Evolutionary conservation across 2,888 invertebrate species (phyloP).

Genomic region (Phortica okadai): DNA sequence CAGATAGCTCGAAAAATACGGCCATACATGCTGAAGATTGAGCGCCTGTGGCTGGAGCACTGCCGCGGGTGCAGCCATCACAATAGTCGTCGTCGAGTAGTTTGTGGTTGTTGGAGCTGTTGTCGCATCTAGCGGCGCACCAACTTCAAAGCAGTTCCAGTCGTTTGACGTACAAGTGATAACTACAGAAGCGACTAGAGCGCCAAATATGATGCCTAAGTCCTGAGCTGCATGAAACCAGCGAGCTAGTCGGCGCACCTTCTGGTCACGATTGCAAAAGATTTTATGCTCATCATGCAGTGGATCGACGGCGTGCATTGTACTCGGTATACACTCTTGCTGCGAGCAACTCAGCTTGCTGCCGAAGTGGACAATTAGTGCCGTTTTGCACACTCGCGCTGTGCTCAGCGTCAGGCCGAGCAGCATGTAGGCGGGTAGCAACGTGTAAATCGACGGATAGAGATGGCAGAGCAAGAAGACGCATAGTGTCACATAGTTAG

Average conservation of each 20-base stretch:
- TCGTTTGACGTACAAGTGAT: slow-evolving; percentile 75
- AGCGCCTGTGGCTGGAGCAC: slow-evolving; percentile 28
- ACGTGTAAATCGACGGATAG: slow-evolving; percentile 78
- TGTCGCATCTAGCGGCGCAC: slow-evolving; percentile 12
- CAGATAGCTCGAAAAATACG: slow-evolving; percentile 57
- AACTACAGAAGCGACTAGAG: slow-evolving; percentile 77
- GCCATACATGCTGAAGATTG: slow-evolving; percentile 51
- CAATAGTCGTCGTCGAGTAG: not conserved
- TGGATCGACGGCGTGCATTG: slow-evolving; percentile 59
- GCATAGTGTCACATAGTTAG: slow-evolving; percentile 79
- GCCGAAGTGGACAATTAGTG: slow-evolving; percentile 73
- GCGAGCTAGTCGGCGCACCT: slow-evolving; percentile 78
- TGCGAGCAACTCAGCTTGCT: slow-evolving; percentile 74
- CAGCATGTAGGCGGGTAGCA: slow-evolving; percentile 78
- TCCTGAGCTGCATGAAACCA: slow-evolving; percentile 80
- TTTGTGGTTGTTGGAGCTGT: slow-evolving; percentile 4
- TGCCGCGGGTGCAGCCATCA: slow-evolving; percentile 25
- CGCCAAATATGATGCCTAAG: slow-evolving; percentile 79
- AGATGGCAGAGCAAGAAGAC: slow-evolving; percentile 81
- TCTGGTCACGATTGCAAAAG: slow-evolving; percentile 75
- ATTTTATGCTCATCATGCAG: slow-evolving; percentile 74
- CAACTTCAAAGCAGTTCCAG: slow-evolving; percentile 63
- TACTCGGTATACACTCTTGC: slow-evolving; percentile 67
- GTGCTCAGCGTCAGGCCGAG: slow-evolving; percentile 80
- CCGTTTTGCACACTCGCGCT: slow-evolving; percentile 72